These are phyloP conservation scores for Pristionchus japonicus DNA, from an alignment of 2,888 invertebrate species.

Conservation along the genomic window DNA sequence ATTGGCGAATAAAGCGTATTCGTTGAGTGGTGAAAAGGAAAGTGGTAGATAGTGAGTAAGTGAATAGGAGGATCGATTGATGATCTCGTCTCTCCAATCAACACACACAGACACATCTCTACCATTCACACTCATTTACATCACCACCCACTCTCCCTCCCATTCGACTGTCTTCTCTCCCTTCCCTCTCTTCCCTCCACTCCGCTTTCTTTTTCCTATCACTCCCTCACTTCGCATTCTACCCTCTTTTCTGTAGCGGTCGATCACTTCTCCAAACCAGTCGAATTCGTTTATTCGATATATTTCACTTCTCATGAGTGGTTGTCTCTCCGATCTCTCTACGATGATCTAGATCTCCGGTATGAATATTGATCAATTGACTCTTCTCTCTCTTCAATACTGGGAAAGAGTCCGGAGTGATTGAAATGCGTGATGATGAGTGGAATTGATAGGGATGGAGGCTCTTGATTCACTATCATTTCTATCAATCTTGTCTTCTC, in stretches of 20 bases:
- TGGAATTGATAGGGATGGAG: conserved; percentile 29
- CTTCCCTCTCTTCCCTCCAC: not conserved
- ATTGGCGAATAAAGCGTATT: conserved; percentile 32
- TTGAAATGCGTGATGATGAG: conserved; percentile 19
- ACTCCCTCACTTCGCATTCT: not conserved
- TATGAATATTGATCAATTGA: not conserved
- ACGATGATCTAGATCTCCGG: not conserved
- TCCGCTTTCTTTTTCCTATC: conserved; percentile 27
- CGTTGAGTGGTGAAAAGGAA: conserved; percentile 6
- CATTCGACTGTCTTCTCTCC: not conserved
- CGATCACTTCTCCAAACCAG: not conserved
- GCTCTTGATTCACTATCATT: conserved; percentile 35
- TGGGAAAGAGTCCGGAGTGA: not conserved
- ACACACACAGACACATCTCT: conserved; percentile 14
- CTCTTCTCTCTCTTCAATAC: not conserved
- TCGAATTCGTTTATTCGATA: not conserved
- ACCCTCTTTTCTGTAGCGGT: conserved; percentile 18
- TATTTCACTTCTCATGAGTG: not conserved
- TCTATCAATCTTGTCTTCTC: conserved; percentile 35
- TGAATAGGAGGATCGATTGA: conserved; percentile 22
- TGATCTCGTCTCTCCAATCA: conserved; percentile 14
- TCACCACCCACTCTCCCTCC: not conserved
- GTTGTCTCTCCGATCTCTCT: not conserved
- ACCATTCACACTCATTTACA: conserved; percentile 32
- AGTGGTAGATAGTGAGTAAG: conserved; percentile 22